These are phyloP conservation scores for Philereme transversata DNA, from an alignment of 2,888 invertebrate genomes.

Conservation along the genomic window DNA sequence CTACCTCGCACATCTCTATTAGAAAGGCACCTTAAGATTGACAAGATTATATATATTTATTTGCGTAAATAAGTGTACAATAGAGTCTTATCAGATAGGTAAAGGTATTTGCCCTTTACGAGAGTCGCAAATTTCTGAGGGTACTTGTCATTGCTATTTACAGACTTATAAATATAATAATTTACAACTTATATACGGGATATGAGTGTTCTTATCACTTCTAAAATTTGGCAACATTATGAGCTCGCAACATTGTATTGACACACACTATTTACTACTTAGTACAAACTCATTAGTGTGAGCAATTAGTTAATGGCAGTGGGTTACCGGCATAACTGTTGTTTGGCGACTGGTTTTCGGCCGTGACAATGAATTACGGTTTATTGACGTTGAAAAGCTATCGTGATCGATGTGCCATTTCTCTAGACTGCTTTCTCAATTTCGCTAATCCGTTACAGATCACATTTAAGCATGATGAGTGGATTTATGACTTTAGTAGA, in stretches of 20 bases:
- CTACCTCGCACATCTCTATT: too few species aligned
- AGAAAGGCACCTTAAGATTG: too few species aligned
- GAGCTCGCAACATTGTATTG: neutral
- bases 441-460: constrained; percentile 10
- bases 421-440: constrained; percentile 11
- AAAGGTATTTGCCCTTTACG: too few species aligned
- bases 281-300: constrained; percentile 25
- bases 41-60: too few species aligned
- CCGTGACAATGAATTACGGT: constrained; percentile 29
- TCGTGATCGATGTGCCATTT: constrained; percentile 24
- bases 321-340: constrained; percentile 27
- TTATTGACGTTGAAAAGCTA: constrained; percentile 17
- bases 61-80: too few species aligned
- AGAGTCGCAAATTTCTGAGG: too few species aligned
- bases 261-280: neutral
- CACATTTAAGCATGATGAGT: constrained; percentile 5
- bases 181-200: too few species aligned
- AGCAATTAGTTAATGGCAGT: constrained; percentile 27
- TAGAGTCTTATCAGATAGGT: too few species aligned
- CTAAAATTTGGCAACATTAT: too few species aligned
- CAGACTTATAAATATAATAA: too few species aligned
- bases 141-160: too few species aligned
- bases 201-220: too few species aligned
- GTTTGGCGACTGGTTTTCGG: constrained; percentile 29
- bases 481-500: constrained; percentile 1